These are phyloP conservation scores for Sinocyclocheilus rhinocerous DNA, from an alignment of 2,113 vertebrate species.

Conservation along the genomic window DNA sequence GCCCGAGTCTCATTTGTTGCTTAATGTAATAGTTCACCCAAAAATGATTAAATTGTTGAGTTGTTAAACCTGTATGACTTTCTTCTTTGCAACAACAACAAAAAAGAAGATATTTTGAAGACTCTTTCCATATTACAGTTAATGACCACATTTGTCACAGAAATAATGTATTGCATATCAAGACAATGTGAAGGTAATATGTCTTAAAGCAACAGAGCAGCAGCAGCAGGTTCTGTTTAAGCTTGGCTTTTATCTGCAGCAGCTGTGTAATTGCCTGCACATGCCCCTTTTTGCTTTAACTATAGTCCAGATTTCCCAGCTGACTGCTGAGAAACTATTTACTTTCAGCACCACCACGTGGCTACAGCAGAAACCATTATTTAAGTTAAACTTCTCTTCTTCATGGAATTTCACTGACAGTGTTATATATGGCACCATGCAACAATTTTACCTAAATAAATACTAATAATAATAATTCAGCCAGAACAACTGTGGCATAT, in stretches of 20 bases:
- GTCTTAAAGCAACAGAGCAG: constrained; percentile 9
- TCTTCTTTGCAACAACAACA: not conserved
- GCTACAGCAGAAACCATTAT: not conserved
- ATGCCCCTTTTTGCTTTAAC: not conserved
- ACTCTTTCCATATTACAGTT: not conserved
- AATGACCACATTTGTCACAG: not conserved
- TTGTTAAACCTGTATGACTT: not conserved
- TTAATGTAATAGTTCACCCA: not conserved
- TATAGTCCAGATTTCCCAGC: not conserved
- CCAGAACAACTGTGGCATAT: too few relatives aligned
- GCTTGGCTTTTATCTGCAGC: not conserved
- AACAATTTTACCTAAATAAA: not conserved
- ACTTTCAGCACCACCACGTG: constrained; percentile 37
- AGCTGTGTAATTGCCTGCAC: not conserved
- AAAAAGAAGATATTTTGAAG: not conserved
- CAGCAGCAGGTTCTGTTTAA: constrained; percentile 3
- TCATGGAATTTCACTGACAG: too few relatives aligned
- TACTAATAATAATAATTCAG: too few relatives aligned
- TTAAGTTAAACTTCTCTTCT: not conserved
- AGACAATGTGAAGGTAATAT: not conserved
- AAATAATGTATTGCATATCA: not conserved
- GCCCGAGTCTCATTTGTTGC: constrained; percentile 34
- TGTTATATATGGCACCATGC: too few relatives aligned
- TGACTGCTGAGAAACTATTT: not conserved
- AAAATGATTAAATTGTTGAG: not conserved